These are phyloP conservation scores for Heterotis niloticus DNA, from an alignment of 2,113 vertebrate species.

Conservation along the genomic window DNA sequence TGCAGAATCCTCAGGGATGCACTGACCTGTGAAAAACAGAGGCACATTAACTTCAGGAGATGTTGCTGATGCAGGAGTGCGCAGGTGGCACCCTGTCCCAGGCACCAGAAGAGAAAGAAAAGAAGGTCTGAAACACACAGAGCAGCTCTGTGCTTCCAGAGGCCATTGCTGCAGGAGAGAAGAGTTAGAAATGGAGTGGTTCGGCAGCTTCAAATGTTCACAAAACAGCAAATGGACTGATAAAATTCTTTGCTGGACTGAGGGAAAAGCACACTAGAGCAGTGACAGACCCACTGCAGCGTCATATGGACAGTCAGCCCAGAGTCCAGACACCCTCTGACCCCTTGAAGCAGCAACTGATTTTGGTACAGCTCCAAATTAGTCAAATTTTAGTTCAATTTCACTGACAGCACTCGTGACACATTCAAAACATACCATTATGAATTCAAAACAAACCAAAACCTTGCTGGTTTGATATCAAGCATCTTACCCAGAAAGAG, in stretches of 20 bases:
- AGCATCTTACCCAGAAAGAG: not conserved
- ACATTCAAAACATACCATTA: no score
- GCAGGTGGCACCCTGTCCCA: no score
- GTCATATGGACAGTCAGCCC: no score
- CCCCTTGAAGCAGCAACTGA: no score
- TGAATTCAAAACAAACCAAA: no score
- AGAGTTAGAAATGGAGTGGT: not conserved
- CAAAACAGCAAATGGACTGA: not conserved
- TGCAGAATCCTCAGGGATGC: not conserved
- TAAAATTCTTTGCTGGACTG: not conserved
- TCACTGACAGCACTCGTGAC: no score
- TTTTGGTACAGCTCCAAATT: no score
- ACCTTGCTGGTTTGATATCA: no score
- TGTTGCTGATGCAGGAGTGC: no score
- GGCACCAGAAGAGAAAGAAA: not conserved
- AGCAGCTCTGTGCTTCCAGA: not conserved
- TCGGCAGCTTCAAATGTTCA: not conserved
- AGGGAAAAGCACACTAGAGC: no score
- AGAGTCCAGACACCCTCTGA: no score
- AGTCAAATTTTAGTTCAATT: no score
- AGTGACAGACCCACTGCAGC: not conserved
- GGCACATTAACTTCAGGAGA: not conserved
- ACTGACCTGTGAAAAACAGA: constrained; percentile 7
- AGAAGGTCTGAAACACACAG: not conserved
- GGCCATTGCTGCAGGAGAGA: not conserved